Evolutionary conservation across 1,140 invertebrate genomes (phyloP).

Genomic region (Eumeta japonica): DNA sequence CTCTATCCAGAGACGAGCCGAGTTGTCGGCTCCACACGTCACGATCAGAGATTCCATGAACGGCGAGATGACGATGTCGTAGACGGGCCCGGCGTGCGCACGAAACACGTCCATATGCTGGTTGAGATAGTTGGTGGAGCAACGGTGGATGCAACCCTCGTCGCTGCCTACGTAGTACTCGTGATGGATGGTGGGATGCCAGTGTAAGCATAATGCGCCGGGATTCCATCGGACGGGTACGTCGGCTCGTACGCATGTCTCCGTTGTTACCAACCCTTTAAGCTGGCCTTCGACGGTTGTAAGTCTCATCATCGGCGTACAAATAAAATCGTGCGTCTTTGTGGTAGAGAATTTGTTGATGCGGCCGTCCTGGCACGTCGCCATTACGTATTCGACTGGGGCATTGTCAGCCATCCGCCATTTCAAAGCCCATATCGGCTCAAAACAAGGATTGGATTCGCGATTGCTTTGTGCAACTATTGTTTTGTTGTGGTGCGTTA

Average conservation of each 20-base stretch:
- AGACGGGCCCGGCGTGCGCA: constrained; percentile 79
- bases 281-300: constrained; percentile 63
- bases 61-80: constrained; percentile 74
- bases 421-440: constrained; percentile 66
- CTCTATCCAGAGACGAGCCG: constrained; percentile 73
- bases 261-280: constrained; percentile 56
- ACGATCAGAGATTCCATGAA: constrained; percentile 74
- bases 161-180: constrained; percentile 80
- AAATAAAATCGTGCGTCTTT: constrained; percentile 57
- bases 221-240: constrained; percentile 61
- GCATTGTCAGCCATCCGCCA: constrained; percentile 54
- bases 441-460: constrained; percentile 59
- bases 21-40: constrained; percentile 83
- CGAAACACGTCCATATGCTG: constrained; percentile 70
- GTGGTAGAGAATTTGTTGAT: constrained; percentile 58
- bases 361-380: constrained; percentile 60
- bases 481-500: constrained; percentile 55
- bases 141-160: constrained; percentile 78
- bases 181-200: constrained; percentile 64
- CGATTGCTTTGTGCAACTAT: constrained; percentile 58
- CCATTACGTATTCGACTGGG: constrained; percentile 51
- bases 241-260: constrained; percentile 45
- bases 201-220: constrained; percentile 62
- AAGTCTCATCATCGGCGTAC: constrained; percentile 63
- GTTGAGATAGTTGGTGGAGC: constrained; percentile 65